Evolutionary conservation across 2,888 invertebrate species (phyloP).

Genomic region (Latheticus oryzae): DNA sequence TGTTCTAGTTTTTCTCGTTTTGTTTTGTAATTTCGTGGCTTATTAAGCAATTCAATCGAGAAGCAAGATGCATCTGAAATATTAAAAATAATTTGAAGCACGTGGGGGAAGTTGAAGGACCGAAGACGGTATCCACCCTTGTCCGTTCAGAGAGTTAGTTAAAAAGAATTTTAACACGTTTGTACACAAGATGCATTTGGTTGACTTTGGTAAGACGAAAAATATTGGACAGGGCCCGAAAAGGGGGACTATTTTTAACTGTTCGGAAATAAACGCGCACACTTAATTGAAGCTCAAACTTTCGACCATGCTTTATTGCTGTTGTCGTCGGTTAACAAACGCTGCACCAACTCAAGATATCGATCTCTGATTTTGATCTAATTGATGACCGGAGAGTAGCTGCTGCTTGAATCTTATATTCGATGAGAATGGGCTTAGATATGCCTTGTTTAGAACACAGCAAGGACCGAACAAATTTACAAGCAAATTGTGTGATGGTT

Average conservation of each 20-base stretch:
- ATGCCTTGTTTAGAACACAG: conserved; percentile 36
- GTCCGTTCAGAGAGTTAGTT: conserved; percentile 23
- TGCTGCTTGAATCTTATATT: conserved; percentile 25
- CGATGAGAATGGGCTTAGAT: conserved; percentile 32
- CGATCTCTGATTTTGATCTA: conserved; percentile 62
- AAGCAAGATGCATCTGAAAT: conserved; percentile 23
- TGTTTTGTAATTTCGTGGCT: conserved; percentile 32
- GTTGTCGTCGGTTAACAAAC: conserved; percentile 53
- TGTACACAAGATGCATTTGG: conserved; percentile 33
- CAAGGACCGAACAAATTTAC: conserved; percentile 55
- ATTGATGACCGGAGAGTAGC: conserved; percentile 54
- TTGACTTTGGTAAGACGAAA: conserved; percentile 42
- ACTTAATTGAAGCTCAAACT: conserved; percentile 36
- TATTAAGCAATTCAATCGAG: conserved; percentile 35
- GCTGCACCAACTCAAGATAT: conserved; percentile 56
- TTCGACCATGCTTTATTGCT: conserved; percentile 34
- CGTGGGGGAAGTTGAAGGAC: conserved; percentile 35
- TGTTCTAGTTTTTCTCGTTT: conserved; percentile 25
- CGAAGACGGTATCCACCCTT: conserved; percentile 33
- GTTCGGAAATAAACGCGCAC: conserved; percentile 31
- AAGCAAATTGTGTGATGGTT: conserved; percentile 56
- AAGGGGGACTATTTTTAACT: conserved; percentile 45
- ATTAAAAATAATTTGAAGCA: conserved; percentile 25
- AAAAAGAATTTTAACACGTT: conserved; percentile 20
- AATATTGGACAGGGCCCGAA: conserved; percentile 45